Conservation (phyloP, 2,113 vertebrate species). For the Steatornis caripensis region DNA sequence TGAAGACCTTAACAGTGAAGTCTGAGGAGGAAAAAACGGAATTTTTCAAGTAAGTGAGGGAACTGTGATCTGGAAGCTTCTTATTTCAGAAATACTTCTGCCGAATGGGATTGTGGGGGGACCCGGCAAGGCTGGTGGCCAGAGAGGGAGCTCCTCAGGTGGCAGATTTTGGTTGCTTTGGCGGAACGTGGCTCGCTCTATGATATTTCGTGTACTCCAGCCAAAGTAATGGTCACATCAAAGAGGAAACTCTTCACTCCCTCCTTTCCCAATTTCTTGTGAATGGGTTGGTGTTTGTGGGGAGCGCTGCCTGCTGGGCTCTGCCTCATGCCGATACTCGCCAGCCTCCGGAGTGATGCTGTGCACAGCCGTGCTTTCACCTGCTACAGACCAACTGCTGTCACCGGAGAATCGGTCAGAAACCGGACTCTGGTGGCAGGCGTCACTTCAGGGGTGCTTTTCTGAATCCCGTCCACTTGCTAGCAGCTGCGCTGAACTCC, state of each 20-base stretch:
- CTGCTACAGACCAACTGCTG: background rate
- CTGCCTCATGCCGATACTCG: background rate
- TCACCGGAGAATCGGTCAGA: background rate
- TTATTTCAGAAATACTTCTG: background rate
- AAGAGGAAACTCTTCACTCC: background rate
- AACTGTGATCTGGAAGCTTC: background rate
- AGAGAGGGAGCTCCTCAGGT: background rate
- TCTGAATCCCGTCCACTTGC: background rate
- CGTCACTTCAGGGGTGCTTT: background rate
- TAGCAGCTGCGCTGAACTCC: background rate
- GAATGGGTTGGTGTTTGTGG: background rate
- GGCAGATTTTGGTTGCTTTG: background rate
- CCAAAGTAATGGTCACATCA: background rate
- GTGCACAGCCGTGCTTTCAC: background rate
- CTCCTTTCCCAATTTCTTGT: background rate
- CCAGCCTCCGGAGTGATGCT: background rate
- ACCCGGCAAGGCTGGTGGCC: background rate
- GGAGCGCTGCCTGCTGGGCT: background rate
- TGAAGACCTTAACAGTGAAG: slow-evolving; percentile 93
- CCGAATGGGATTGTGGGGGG: background rate
- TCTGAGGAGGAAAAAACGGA: slow-evolving; percentile 97
- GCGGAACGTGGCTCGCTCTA: background rate
- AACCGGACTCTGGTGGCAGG: background rate
- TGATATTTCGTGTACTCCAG: background rate
- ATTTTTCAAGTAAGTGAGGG: slow-evolving; percentile 93